Conservation (phyloP, 2,113 vertebrate species). For the Trichechus manatus region DNA sequence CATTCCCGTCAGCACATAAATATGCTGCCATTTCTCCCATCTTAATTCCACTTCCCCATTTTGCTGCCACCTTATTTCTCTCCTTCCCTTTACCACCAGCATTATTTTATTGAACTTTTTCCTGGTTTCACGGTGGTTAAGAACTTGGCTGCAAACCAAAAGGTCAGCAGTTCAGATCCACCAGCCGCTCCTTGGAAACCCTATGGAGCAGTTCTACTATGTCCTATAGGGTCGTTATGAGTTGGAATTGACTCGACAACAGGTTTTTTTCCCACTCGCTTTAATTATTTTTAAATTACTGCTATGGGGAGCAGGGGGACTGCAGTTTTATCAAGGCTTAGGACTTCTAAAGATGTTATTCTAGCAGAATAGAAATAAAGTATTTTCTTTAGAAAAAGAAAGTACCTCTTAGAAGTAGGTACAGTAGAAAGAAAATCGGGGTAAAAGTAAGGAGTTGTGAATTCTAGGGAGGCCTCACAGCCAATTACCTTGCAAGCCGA, state of each 20-base stretch:
- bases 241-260: no score
- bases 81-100: neutral
- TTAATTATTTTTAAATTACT: neutral
- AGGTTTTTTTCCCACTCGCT: neutral
- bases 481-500: neutral
- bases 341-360: conserved; percentile 33
- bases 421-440: neutral
- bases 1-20: neutral
- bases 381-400: neutral
- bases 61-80: neutral
- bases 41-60: neutral
- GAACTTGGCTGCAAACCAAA: no score
- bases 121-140: neutral
- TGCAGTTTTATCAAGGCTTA: neutral
- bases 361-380: neutral
- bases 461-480: neutral
- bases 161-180: no score
- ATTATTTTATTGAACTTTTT: neutral
- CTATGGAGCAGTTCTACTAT: no score
- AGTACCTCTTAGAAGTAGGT: neutral
- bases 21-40: neutral
- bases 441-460: neutral
- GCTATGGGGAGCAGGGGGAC: neutral
- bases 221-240: no score
- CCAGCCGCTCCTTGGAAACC: no score